phyloP scores from a whole-genome alignment of 1,140 invertebrate species.

The Bombus waltoni region DNA sequence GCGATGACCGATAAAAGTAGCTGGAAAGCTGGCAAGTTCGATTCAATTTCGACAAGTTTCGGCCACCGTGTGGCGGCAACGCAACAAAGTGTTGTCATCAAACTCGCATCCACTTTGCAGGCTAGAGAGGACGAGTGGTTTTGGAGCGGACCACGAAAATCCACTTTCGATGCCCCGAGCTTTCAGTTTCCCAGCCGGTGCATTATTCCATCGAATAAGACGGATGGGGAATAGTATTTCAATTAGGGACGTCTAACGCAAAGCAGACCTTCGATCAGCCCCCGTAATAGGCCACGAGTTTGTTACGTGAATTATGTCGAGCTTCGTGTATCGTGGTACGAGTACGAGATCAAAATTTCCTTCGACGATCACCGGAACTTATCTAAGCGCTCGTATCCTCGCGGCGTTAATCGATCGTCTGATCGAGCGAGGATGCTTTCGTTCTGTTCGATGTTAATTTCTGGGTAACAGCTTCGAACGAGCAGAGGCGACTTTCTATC shows the following conservation, averaged over 20 bases:
- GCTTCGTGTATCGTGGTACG: too few species aligned
- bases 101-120: constrained; percentile 61
- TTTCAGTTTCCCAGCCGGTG: neutral
- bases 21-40: constrained; percentile 31
- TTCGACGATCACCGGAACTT: neutral
- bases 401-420: neutral
- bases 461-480: neutral
- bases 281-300: constrained; percentile 19
- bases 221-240: constrained; percentile 38
- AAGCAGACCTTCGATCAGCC: neutral
- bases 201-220: constrained; percentile 38
- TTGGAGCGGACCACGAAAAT: constrained; percentile 32
- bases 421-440: neutral
- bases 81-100: constrained; percentile 35
- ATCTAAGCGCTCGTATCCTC: neutral
- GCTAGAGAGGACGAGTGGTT: constrained; percentile 36
- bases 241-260: constrained; percentile 37
- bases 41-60: constrained; percentile 61
- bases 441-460: neutral
- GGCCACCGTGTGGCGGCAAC: neutral
- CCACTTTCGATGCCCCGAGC: constrained; percentile 39
- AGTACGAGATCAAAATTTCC: neutral
- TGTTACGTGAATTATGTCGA: constrained; percentile 17
- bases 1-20: constrained; percentile 46
- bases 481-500: too few species aligned